Conservation (phyloP, 2,797 vertebrate genomes). For the Lerista edwardsae region DNA sequence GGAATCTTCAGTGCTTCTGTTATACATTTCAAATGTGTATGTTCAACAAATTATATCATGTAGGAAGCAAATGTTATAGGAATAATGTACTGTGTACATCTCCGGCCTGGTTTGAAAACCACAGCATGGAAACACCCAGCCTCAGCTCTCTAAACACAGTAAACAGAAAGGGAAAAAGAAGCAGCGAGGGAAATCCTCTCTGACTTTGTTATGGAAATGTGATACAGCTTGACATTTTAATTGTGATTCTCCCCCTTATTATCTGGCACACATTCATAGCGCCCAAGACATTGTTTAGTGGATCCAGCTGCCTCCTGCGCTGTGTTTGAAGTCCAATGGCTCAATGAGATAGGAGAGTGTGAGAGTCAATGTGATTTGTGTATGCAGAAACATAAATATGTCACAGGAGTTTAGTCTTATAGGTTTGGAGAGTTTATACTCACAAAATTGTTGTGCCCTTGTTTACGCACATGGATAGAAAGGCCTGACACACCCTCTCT, state of each 20-base stretch:
- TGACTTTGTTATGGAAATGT: slow-evolving; percentile 75
- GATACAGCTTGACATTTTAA: slow-evolving; percentile 77
- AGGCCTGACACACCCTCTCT: slow-evolving; percentile 64
- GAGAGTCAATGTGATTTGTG: slow-evolving; percentile 77
- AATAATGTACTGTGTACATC: slow-evolving; percentile 56
- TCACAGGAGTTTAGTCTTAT: slow-evolving; percentile 77
- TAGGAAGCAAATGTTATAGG: slow-evolving; percentile 64
- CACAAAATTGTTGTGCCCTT: slow-evolving; percentile 71
- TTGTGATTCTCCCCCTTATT: slow-evolving; percentile 71
- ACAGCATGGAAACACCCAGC: slow-evolving; percentile 55
- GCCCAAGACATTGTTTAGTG: slow-evolving; percentile 73
- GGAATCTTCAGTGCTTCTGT: slow-evolving; percentile 59
- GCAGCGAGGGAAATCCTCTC: slow-evolving; percentile 72
- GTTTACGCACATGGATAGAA: slow-evolving; percentile 73
- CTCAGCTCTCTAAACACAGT: slow-evolving; percentile 64
- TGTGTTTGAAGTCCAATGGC: slow-evolving; percentile 70
- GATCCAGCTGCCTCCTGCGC: slow-evolving; percentile 73
- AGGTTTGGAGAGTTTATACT: slow-evolving; percentile 75
- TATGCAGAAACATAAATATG: slow-evolving; percentile 77
- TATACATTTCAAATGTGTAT: slow-evolving; percentile 63
- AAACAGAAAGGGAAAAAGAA: slow-evolving; percentile 61
- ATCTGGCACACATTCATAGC: slow-evolving; percentile 73
- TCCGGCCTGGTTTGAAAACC: slow-evolving; percentile 55
- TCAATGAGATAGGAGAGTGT: slow-evolving; percentile 73
- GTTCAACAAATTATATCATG: slow-evolving; percentile 69